Evolutionary conservation across 2,113 vertebrate genomes (phyloP).

Genomic region (Numenius arquata): DNA sequence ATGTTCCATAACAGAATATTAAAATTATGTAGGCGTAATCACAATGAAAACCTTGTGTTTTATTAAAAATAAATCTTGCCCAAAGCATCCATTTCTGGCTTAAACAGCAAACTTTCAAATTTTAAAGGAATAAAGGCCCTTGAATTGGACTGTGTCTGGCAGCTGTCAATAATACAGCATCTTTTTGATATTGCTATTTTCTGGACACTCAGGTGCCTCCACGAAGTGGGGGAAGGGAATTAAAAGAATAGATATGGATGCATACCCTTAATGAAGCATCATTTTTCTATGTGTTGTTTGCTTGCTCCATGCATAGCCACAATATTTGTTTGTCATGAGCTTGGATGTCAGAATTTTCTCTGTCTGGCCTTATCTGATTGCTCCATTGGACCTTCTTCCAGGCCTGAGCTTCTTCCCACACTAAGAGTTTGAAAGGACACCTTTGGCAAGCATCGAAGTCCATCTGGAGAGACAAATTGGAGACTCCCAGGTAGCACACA

Average conservation of each 20-base stretch:
- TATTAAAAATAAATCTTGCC: slow-evolving; percentile 57
- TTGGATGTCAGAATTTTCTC: neutral
- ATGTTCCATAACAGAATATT: slow-evolving; percentile 39
- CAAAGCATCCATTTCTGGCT: slow-evolving; percentile 42
- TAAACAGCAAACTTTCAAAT: slow-evolving; percentile 37
- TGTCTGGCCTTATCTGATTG: neutral
- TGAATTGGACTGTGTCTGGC: neutral
- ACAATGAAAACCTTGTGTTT: slow-evolving; percentile 62
- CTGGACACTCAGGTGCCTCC: neutral
- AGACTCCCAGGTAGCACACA: slow-evolving; percentile 25
- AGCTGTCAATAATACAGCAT: slow-evolving; percentile 18
- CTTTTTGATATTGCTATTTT: neutral
- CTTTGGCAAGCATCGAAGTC: neutral
- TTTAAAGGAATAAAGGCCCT: slow-evolving; percentile 30
- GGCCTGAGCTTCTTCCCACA: neutral
- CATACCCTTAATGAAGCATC: neutral
- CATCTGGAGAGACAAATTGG: neutral
- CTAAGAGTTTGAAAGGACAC: neutral
- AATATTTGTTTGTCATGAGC: neutral
- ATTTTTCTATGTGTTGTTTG: neutral
- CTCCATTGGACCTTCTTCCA: neutral
- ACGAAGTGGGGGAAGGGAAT: too few species aligned
- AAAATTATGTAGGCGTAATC: neutral
- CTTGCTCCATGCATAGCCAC: neutral
- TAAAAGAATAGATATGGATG: neutral